Percentiles rank a stretch among this genome's conserved stretches.
Conservation (phyloP, 2,888 invertebrate genomes). For the Chloroclystis v-ata region DNA sequence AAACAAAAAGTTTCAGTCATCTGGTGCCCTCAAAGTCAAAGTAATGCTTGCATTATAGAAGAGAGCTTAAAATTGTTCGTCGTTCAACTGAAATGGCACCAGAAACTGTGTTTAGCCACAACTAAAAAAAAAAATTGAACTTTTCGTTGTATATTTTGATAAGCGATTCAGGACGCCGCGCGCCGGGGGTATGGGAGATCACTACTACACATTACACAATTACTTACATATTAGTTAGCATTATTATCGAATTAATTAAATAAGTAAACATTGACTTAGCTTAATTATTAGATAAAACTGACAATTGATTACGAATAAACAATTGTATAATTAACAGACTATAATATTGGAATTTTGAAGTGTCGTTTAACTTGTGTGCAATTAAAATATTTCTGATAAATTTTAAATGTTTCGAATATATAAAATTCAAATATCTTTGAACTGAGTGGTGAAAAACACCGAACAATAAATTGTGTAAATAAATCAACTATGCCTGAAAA, state of each 20-base stretch:
- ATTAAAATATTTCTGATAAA: conserved; percentile 7
- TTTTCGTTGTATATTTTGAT: conserved; percentile 70
- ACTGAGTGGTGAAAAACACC: conserved; percentile 3
- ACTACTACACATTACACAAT: conserved; percentile 73
- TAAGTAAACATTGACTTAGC: conserved; percentile 78
- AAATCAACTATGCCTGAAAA: conserved; percentile 13
- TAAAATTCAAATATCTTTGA: not conserved
- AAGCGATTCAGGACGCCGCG: conserved; percentile 53
- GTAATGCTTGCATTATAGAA: conserved; percentile 30
- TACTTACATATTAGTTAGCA: conserved; percentile 74
- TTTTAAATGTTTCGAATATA: not conserved
- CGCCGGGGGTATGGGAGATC: conserved; percentile 76
- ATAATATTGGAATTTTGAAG: conserved; percentile 32
- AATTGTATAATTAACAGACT: conserved; percentile 26
- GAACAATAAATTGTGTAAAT: conserved; percentile 7
- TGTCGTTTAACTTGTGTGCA: conserved; percentile 20
- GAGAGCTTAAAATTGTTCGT: conserved; percentile 44
- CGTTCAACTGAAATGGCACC: conserved; percentile 36
- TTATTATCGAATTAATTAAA: conserved; percentile 74
- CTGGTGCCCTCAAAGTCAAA: conserved; percentile 36
- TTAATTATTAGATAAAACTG: conserved; percentile 66
- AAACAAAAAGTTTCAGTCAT: conserved; percentile 40
- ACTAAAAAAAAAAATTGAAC: conserved; percentile 57
- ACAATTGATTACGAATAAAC: conserved; percentile 57
- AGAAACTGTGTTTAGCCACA: conserved; percentile 36